These are phyloP conservation scores for Drosophila sproati DNA, from an alignment of 1,140 invertebrate species.

Conservation along the genomic window DNA sequence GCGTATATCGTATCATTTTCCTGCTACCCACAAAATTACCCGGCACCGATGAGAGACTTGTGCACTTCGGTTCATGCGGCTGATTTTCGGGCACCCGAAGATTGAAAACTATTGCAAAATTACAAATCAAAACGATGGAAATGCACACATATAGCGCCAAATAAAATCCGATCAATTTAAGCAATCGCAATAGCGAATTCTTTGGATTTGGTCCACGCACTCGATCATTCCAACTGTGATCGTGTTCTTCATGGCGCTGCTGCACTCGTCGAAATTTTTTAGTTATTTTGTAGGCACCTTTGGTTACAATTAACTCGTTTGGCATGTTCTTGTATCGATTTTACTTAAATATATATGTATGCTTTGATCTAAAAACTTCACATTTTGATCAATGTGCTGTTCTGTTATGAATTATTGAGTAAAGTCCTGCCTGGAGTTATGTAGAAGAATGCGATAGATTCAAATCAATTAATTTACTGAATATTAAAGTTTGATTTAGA, in stretches of 20 bases:
- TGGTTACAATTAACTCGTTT: constrained; percentile 22
- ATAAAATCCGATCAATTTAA: constrained; percentile 22
- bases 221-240: neutral
- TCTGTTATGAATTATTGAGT: no score
- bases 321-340: constrained; percentile 26
- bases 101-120: neutral
- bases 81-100: neutral
- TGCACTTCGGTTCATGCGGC: constrained; percentile 31
- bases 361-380: neutral
- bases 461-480: no score
- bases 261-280: constrained; percentile 12
- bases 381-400: neutral
- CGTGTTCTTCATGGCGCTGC: neutral
- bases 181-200: neutral
- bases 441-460: no score
- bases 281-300: constrained; percentile 22
- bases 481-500: no score
- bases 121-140: neutral
- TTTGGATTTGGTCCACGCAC: neutral
- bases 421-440: no score
- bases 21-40: constrained; percentile 17
- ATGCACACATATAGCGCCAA: constrained; percentile 5
- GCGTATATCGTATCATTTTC: constrained; percentile 44
- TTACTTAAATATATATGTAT: neutral
- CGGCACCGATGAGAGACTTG: constrained; percentile 36